phyloP scores from a whole-genome alignment of 2,888 invertebrate species.

The Tanypteryx hageni region DNA sequence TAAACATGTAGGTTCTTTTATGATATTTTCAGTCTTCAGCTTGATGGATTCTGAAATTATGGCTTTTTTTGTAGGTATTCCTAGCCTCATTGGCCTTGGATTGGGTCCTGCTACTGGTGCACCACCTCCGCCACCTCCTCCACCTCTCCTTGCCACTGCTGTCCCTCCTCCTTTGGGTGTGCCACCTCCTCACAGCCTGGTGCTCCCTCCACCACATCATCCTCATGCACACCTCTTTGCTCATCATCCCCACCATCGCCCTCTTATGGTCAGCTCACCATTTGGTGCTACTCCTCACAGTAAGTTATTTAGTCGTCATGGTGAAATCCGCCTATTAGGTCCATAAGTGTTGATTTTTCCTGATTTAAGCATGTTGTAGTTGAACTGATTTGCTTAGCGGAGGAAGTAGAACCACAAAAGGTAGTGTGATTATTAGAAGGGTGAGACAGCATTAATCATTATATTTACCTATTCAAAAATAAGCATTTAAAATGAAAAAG shows the following conservation, averaged over 20 bases:
- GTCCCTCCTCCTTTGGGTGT: slow-evolving; percentile 73
- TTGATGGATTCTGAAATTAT: not conserved
- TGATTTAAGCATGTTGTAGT: not conserved
- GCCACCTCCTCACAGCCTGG: slow-evolving; percentile 73
- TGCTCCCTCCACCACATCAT: slow-evolving; percentile 74
- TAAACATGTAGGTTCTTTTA: not conserved
- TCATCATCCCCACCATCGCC: slow-evolving; percentile 54
- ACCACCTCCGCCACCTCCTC: slow-evolving; percentile 68
- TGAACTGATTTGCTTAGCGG: not conserved
- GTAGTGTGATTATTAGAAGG: too few relatives aligned
- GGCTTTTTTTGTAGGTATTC: slow-evolving; percentile 1
- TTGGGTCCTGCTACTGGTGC: slow-evolving; percentile 63
- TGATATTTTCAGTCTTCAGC: not conserved
- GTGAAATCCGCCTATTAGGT: not conserved
- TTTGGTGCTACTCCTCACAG: slow-evolving; percentile 54
- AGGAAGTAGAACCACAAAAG: too few relatives aligned
- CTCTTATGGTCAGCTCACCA: slow-evolving; percentile 44
- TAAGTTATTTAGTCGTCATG: not conserved
- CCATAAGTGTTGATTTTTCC: not conserved
- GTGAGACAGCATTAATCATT: too few relatives aligned
- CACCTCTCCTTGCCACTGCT: slow-evolving; percentile 69
- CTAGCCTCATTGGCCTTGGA: slow-evolving; percentile 54
- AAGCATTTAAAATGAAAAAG: too few relatives aligned
- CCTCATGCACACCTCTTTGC: slow-evolving; percentile 56
- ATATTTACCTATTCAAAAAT: too few relatives aligned